Conservation (phyloP, 2,113 vertebrate species). For the Nanger granti region DNA sequence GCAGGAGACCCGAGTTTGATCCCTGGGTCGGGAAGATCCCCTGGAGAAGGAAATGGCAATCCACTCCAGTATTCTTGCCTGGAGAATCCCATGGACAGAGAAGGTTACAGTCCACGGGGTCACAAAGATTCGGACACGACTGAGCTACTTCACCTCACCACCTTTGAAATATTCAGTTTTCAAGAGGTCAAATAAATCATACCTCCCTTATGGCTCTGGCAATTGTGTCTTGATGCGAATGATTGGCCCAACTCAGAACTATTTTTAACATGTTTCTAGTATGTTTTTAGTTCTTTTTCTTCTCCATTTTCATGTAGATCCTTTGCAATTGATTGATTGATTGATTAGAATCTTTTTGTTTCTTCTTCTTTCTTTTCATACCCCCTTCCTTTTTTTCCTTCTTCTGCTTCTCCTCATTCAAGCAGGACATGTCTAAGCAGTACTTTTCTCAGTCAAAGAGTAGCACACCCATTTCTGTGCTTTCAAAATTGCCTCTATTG, state of each 20-base stretch:
- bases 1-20: too few species aligned
- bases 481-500: background rate
- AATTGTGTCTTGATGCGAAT: background rate
- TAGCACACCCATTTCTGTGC: background rate
- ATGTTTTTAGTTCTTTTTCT: fast-evolving
- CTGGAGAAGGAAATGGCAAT: too few species aligned
- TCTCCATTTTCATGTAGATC: background rate
- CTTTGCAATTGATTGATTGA: background rate
- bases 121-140: too few species aligned
- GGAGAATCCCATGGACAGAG: too few species aligned
- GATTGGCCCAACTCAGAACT: too few species aligned
- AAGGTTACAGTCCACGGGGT: too few species aligned
- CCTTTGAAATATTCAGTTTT: background rate
- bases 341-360: background rate
- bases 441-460: background rate
- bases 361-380: too few species aligned
- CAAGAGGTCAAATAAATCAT: background rate
- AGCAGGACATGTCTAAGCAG: background rate
- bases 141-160: too few species aligned
- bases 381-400: background rate
- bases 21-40: too few species aligned
- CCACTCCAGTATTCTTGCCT: too few species aligned
- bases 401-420: background rate
- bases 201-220: background rate
- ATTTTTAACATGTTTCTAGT: background rate